Evolutionary conservation across 1,140 invertebrate species (phyloP).

Genomic region (Homarus americanus): DNA sequence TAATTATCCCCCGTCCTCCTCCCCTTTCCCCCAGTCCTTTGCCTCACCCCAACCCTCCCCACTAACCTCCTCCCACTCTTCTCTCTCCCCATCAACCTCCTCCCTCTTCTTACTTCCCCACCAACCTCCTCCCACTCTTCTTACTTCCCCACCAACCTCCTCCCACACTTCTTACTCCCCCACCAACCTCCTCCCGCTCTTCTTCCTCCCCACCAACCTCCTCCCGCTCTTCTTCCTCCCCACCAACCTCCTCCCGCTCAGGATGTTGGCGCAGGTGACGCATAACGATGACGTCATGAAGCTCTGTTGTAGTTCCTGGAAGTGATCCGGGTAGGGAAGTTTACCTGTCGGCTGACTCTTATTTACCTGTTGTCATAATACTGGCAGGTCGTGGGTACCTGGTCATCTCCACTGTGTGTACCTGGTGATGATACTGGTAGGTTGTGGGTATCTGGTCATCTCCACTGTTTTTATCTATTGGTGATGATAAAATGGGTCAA

Average conservation of each 20-base stretch:
- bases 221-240: neutral
- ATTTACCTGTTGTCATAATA: too few species aligned
- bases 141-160: neutral
- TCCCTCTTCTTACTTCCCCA: neutral
- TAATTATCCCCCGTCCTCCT: too few species aligned
- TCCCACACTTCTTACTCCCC: neutral
- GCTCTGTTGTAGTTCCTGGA: too few species aligned
- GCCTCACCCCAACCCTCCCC: neutral
- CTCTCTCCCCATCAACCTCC: neutral
- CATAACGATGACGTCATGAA: neutral
- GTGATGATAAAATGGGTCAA: too few species aligned
- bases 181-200: neutral
- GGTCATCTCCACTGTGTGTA: too few species aligned
- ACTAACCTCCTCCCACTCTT: neutral
- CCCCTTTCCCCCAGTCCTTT: neutral
- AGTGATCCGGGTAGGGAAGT: too few species aligned
- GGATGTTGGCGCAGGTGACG: neutral
- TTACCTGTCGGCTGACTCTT: too few species aligned
- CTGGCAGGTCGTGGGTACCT: too few species aligned
- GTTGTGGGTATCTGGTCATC: too few species aligned
- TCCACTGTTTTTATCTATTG: too few species aligned
- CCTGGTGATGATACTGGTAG: too few species aligned
- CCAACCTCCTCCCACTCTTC: neutral
- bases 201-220: neutral
- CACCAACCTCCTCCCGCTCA: neutral